A percentile compares a stretch with the other conserved stretches of the same genome.
Conservation (phyloP, 2,113 vertebrate species). For the Mustela lutreola region DNA sequence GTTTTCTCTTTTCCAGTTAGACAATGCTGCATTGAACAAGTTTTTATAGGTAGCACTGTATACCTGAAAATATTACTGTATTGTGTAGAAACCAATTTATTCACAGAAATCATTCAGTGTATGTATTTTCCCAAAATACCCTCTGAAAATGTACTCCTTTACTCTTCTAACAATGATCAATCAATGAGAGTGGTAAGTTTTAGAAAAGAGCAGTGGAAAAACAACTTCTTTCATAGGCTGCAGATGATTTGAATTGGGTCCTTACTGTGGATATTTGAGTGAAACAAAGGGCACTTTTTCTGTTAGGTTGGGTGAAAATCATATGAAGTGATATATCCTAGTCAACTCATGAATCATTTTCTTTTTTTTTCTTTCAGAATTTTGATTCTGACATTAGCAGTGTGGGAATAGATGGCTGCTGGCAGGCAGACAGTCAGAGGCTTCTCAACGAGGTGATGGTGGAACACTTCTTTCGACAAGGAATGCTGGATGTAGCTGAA, state of each 20-base stretch:
- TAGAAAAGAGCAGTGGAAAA: conserved; percentile 15
- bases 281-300: conserved; percentile 31
- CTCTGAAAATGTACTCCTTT: not conserved
- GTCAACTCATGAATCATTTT: conserved; percentile 57
- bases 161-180: not conserved
- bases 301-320: not conserved
- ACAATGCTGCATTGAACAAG: not conserved
- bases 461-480: conserved; percentile 93
- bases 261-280: conserved; percentile 24
- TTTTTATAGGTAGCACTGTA: not conserved
- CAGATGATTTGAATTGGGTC: conserved; percentile 47
- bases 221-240: not conserved
- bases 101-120: conserved; percentile 22
- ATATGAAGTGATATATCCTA: not conserved
- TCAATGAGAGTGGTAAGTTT: not conserved
- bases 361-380: conserved; percentile 84
- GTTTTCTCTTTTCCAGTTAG: not conserved
- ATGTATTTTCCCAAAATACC: not conserved
- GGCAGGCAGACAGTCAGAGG: conserved; percentile 92
- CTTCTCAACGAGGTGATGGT: conserved; percentile 94
- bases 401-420: conserved; percentile 92
- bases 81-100: not conserved
- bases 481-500: conserved; percentile 93
- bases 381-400: conserved; percentile 94
- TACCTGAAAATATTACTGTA: not conserved